Evolutionary conservation across 2,113 vertebrate genomes (phyloP), one percentile per base, ranked within the genome.

Genomic region (Mugil cephalus): DNA sequence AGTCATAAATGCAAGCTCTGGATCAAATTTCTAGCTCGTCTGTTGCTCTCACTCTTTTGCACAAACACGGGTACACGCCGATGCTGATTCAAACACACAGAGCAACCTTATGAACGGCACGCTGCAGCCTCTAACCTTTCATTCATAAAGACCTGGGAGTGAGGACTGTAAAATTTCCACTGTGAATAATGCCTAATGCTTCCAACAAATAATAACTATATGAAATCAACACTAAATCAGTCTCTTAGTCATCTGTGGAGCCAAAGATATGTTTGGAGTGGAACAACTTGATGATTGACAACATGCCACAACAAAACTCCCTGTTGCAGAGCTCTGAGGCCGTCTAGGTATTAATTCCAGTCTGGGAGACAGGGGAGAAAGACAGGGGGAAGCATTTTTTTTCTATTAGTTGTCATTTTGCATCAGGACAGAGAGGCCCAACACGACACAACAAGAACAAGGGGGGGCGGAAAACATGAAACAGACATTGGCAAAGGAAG

Each of bases 241-340:
- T 43, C 52, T 75, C 24, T 80, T 56, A 82, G 84, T 87, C 67
- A 18, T 56, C 21, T 6, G 17, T 60, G 47, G 8, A 64, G 70
- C 63, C 60, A 80, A 60, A 77, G 52, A 83, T 63, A 51, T 80
- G 78, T 76, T 74, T 70, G 53, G 56, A 48, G 69, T 77, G 59
- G 52, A 79, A 80, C 53, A 61, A 83, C 64, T 61, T 55, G 34
- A 77, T 87, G 90, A 91, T 73, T 88, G 88, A 89, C 88, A 90
- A 77, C 73, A 66, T 65, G 83, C 68, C 85, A 88, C 78, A 90
- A 89, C 87, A 87, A 75, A 88, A 78, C 87, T 88, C 88, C 82
- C 55, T 10, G 4, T 86, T 73, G 68, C 46, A 30, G 35, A 53
- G 71, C 66, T 77, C 48, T 38, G 59, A 71, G 74, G 74, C 58